phyloP scores from a whole-genome alignment of 2,113 vertebrate genomes.

The Gnathonemus longibarbis region DNA sequence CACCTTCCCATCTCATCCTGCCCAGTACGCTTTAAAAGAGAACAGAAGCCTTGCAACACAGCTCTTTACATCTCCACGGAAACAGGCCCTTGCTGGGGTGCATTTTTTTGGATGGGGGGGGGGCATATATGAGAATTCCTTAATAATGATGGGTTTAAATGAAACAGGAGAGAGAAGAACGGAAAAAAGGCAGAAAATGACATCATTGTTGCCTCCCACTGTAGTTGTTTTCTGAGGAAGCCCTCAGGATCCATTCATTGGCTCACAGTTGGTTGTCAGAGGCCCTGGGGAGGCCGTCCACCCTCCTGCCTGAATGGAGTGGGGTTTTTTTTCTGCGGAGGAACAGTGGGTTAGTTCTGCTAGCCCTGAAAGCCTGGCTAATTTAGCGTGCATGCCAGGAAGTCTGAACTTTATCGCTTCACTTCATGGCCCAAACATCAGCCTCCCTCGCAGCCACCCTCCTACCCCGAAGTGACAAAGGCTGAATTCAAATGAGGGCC shows the following conservation, averaged over 20 bases:
- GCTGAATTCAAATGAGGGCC: constrained; percentile 75
- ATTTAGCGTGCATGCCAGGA: constrained; percentile 87
- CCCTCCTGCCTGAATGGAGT: constrained; percentile 65
- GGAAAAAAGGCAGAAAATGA: constrained; percentile 55
- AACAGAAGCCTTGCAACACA: constrained; percentile 31
- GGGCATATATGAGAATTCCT: neutral
- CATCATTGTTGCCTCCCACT: constrained; percentile 76
- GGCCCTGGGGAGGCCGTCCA: constrained; percentile 56
- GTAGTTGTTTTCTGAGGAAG: constrained; percentile 63
- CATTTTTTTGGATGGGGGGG: constrained; percentile 50
- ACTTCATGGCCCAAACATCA: constrained; percentile 42
- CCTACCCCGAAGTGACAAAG: constrained; percentile 64
- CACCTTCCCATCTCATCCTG: neutral
- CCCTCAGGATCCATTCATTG: constrained; percentile 60
- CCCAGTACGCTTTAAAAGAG: neutral
- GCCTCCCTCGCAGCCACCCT: constrained; percentile 39
- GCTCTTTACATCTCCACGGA: constrained; percentile 36
- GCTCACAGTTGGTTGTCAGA: constrained; percentile 63
- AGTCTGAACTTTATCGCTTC: constrained; percentile 83
- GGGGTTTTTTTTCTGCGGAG: constrained; percentile 74
- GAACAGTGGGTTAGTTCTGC: constrained; percentile 84
- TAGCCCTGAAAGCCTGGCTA: constrained; percentile 77
- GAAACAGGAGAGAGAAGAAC: constrained; percentile 7
- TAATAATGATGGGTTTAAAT: neutral
- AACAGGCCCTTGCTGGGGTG: constrained; percentile 49